Base-by-base conservation (phyloP, 2,113 vertebrate species). In the Marcusenius ussheri region DNA sequence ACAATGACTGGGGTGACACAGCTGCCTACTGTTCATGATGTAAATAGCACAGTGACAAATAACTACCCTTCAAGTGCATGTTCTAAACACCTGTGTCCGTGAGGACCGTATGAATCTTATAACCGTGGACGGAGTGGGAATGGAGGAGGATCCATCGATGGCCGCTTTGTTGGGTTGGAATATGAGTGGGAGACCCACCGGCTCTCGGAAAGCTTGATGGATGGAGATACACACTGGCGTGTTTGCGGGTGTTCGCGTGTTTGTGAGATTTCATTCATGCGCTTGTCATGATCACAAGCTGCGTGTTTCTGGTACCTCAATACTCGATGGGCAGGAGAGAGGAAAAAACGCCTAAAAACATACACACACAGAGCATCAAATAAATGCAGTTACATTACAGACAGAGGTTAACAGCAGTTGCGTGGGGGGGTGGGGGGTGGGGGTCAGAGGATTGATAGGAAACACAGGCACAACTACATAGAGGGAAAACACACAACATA, bases 311-410 rank as follows among this genome's bases (percentile, higher is more conserved):
- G 94, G 94, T 95, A 96, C 95, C 95, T 96, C 92, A 92, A 93
- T 93, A 95, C 70, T 92, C 89, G 91, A 88, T 89, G 94, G 62
- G 91, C 21, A 8, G 95, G 95, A 89, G 95, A 93, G 94, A 91
- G 95, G 94, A 95, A 91, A 94, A 93, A 95, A 93, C 88, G 94
- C 96, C 95, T 96, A 94, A 93, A 92, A 92, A 92, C 21, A 6
- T 8, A 77, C 2, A 77, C 74, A 80, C 74, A 42, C 17, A 80
- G 74, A 80, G 31, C 35, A 80, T 39, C 74, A 80, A 80, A 80
- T 70, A 70, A 13, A 27, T 31, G 62, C 10, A 42, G 74, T 15
- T 19, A 80, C 31, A 80, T 80, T 4, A 80, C 74, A 80, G 17
- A 80, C 35, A 45, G 27, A 39, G 27, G 31, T 6, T 39, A 88